Evolutionary conservation across 2,797 vertebrate genomes (phyloP), one percentile per base, ranked within the genome.

Genomic region (Nyctibius grandis): DNA sequence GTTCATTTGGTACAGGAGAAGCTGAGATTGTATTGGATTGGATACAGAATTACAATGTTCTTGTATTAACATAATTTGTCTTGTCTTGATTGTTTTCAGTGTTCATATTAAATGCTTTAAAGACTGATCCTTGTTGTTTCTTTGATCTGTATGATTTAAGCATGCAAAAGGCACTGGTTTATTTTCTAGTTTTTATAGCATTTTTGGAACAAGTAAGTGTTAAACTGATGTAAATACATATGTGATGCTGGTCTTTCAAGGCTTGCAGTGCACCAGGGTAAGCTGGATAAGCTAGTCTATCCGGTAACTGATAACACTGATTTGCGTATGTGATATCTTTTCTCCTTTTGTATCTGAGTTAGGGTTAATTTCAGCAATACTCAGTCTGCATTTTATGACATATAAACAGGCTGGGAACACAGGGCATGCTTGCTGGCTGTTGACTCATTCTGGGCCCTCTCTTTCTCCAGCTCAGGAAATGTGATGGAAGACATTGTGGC

Each of bases 261-360:
- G 20, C 51, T 74, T 76, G 60, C 44, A 31, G 60, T 56, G 36
- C 54, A 54, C 44, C 19, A 68, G 68, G 20, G 31, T 74, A 47
- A 78, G 47, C 76, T 75, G 61, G 90, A 67, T 95, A 88, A 95
- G 56, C 65, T 83, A 20, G 60, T 85, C 77, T 94, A 10, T 51
- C 51, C 12, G 6, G 56, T 60, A 63, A 42, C 40, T 91, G 33
- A 33, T 65, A 77, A 80, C 50, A 23, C 5, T 14, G 1, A 2
- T 80, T 72, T 91, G 47, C 63, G 23, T 50, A 5, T 70, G 28
- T 51, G 34, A 2, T 88, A n/a, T 47, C 54, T 80, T 23, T 63
- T 60, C 25, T 92, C n/a, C 15, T 57, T 48, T 81, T 89, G 50
- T 91, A 6, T 74, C 7, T 9, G 56, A 85, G 21, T 47, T 59